phyloP scores from a whole-genome alignment of 1,140 invertebrate species.

The Spodoptera frugiperda region DNA sequence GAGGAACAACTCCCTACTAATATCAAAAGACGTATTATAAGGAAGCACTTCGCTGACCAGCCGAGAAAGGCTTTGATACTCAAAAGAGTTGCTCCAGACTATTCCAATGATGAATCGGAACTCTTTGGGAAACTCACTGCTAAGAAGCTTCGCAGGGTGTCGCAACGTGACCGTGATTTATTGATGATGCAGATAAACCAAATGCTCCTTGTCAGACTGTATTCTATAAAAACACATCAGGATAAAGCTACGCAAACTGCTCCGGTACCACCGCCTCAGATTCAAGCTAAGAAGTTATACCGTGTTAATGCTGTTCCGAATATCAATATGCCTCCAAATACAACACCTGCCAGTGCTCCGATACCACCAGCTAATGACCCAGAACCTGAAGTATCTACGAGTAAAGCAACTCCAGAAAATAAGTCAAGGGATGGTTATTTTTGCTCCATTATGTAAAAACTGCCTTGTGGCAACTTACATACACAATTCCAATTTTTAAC shows the following conservation, averaged over 20 bases:
- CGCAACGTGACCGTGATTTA: not conserved
- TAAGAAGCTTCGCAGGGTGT: not conserved
- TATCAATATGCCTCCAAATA: too few species aligned
- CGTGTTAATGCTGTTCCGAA: not conserved
- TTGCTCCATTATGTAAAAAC: too few species aligned
- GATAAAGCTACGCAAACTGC: too few species aligned
- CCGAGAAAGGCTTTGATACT: not conserved
- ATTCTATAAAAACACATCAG: not conserved
- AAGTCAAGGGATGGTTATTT: too few species aligned
- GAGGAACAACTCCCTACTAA: not conserved
- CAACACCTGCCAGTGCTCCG: too few species aligned
- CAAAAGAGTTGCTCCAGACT: not conserved
- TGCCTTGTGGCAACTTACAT: too few species aligned
- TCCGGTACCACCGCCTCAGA: not conserved
- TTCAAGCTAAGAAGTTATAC: not conserved
- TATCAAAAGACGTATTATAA: not conserved
- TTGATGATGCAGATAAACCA: conserved; percentile 5
- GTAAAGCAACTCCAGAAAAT: too few species aligned
- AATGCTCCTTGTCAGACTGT: not conserved
- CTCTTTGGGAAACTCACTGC: conserved; percentile 18
- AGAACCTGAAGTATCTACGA: too few species aligned
- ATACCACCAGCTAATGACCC: too few species aligned
- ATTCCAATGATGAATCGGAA: conserved; percentile 5
- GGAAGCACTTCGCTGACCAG: not conserved
- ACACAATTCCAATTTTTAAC: too few species aligned